These are phyloP conservation scores for Centropus bengalensis DNA, from an alignment of 2,113 vertebrate genomes.

Conservation along the genomic window DNA sequence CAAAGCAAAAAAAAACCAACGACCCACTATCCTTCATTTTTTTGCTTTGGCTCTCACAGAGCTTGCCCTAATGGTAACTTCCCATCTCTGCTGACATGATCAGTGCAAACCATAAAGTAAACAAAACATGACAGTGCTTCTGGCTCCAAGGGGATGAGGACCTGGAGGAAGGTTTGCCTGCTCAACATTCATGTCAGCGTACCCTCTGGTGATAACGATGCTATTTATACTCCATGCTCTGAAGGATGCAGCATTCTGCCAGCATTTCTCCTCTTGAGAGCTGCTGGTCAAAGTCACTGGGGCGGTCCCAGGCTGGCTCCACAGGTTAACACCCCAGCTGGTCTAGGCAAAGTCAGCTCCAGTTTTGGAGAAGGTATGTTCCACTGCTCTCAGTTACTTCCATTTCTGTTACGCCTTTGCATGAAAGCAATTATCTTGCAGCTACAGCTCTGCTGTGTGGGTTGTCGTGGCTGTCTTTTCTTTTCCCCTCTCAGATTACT, in stretches of 20 bases:
- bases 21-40: background rate
- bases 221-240: constrained; percentile 2
- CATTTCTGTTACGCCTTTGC: background rate
- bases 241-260: background rate
- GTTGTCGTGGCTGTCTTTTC: constrained; percentile 9
- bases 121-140: background rate
- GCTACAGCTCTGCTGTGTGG: background rate
- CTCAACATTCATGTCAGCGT: background rate
- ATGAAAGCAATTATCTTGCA: background rate
- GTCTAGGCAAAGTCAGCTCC: background rate
- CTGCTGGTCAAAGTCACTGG: background rate
- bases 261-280: background rate
- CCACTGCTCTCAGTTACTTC: background rate
- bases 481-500: background rate
- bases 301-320: background rate
- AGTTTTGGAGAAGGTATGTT: background rate
- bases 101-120: background rate
- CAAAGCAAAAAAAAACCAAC: background rate
- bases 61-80: background rate
- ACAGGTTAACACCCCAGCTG: background rate
- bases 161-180: background rate
- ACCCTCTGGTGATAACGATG: background rate
- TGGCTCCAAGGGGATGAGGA: background rate
- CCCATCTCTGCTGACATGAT: constrained; percentile 14
- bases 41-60: background rate